Conservation (phyloP, 1,140 invertebrate species). For the Trichonephila clavipes region DNA sequence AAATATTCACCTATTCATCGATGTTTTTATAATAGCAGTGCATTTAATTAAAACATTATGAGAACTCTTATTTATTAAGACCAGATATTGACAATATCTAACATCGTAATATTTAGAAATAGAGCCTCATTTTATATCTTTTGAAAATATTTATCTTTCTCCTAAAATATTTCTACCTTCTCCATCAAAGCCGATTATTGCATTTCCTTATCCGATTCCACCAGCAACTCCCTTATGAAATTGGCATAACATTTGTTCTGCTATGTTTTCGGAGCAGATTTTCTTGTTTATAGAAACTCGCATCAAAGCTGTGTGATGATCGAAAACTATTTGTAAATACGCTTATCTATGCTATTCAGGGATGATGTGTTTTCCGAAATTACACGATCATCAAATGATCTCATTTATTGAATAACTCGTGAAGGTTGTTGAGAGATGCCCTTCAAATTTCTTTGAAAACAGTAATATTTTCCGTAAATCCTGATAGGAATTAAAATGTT, state of each 20-base stretch:
- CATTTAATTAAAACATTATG: too few relatives aligned
- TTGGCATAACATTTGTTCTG: not conserved
- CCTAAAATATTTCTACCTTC: not conserved
- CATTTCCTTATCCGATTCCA: conserved; percentile 17
- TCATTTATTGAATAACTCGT: not conserved
- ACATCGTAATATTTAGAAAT: too few relatives aligned
- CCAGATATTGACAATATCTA: too few relatives aligned
- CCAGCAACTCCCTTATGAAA: not conserved
- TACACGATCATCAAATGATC: not conserved
- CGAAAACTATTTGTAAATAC: not conserved
- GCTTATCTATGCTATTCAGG: not conserved
- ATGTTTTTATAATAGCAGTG: too few relatives aligned
- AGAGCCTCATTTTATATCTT: too few relatives aligned
- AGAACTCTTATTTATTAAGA: too few relatives aligned
- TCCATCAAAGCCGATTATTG: conserved; percentile 18
- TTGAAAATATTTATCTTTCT: too few relatives aligned
- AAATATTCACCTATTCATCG: too few relatives aligned
- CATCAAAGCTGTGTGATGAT: not conserved
- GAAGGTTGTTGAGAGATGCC: not conserved
- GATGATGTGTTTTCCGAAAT: not conserved
- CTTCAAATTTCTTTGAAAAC: not conserved
- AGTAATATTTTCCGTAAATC: too few relatives aligned
- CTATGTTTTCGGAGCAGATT: not conserved
- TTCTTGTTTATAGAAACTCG: not conserved
- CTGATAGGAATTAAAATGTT: too few relatives aligned